Evolutionary conservation across 2,797 vertebrate species (phyloP).

Genomic region (Ctenopoma kingsleyae): DNA sequence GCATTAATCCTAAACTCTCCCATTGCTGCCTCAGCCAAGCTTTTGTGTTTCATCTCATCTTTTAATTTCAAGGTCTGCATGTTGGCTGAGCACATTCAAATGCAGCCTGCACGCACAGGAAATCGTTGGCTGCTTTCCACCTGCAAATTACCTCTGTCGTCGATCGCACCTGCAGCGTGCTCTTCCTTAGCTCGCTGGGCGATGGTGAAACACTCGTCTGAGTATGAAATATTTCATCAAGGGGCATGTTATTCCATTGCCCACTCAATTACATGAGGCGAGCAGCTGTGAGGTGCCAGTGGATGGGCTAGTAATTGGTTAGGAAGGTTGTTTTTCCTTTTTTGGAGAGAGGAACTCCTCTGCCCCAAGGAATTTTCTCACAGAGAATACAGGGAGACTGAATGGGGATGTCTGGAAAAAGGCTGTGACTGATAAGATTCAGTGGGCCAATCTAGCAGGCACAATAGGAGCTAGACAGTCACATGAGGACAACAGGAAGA

Average conservation of each 20-base stretch:
- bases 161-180: slow-evolving; percentile 67
- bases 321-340: slow-evolving; percentile 73
- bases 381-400: slow-evolving; percentile 49
- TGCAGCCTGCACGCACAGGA: slow-evolving; percentile 42
- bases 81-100: slow-evolving; percentile 67
- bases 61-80: slow-evolving; percentile 77
- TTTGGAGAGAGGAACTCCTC: slow-evolving; percentile 30
- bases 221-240: slow-evolving; percentile 82
- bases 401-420: slow-evolving; percentile 63
- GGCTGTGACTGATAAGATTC: slow-evolving; percentile 72
- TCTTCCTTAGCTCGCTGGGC: slow-evolving; percentile 55
- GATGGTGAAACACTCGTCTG: slow-evolving; percentile 68
- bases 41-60: slow-evolving; percentile 76
- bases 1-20: slow-evolving; percentile 71
- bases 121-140: slow-evolving; percentile 67
- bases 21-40: slow-evolving; percentile 44
- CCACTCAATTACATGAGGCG: slow-evolving; percentile 79
- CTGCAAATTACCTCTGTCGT: slow-evolving; percentile 74
- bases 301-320: slow-evolving; percentile 78
- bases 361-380: slow-evolving; percentile 42
- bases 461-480: slow-evolving; percentile 50
- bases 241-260: slow-evolving; percentile 80
- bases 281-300: slow-evolving; percentile 75
- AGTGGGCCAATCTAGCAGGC: slow-evolving; percentile 47
- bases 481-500: slow-evolving; percentile 23